Evolutionary conservation across 2,888 invertebrate genomes (phyloP), one percentile per base, ranked within the genome.

Genomic region (Cephus rjabovi): DNA sequence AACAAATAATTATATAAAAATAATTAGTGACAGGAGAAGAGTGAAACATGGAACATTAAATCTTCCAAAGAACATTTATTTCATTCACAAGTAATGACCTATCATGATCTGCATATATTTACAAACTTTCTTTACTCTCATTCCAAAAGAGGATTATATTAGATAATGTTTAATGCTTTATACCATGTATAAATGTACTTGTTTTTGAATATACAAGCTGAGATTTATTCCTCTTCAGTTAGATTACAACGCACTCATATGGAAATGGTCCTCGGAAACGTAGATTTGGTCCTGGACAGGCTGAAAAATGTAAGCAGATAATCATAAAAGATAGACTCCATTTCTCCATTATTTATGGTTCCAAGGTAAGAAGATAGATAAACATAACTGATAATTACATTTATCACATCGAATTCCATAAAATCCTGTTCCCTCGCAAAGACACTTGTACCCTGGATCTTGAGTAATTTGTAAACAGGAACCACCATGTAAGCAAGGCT

Each of bases 391-490:
- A 79, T 83, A 86, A 86, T 91, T 92, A 94, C 96, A 94, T 93
- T 93, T 94, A 86, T 95, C 95, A 90, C 96, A 96, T 77, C 94
- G 93, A 76, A 93, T 92, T 0, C 97, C 96, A 87, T 95, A 95
- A 89, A 92, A 96, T 74, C 96, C 96, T n/a, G 95, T 95, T 77
- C 95, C 95, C 85, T 95, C 95, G 87, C 96, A 96, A 84, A 94
- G 93, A 88, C 96, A 96, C 85, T 93, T 93, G 89, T 92, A 96
- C 12, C 95, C 95, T 0, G 95, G 95, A 4, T 94, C 93, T 81
- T 94, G 94, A 0, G 93, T 92, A 23, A 95, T 95, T 90, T 96
- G 95, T 74, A 94, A 94, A 90, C 96, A 96, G 30, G 93, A 94
- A 15, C 93, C 93, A 9, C 95, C 95, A 80, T 95, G 93, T 80